A percentile compares a stretch with the other conserved stretches of the same genome.
phyloP scores from a whole-genome alignment of 2,797 vertebrate genomes.

The Astyanax mexicanus region DNA sequence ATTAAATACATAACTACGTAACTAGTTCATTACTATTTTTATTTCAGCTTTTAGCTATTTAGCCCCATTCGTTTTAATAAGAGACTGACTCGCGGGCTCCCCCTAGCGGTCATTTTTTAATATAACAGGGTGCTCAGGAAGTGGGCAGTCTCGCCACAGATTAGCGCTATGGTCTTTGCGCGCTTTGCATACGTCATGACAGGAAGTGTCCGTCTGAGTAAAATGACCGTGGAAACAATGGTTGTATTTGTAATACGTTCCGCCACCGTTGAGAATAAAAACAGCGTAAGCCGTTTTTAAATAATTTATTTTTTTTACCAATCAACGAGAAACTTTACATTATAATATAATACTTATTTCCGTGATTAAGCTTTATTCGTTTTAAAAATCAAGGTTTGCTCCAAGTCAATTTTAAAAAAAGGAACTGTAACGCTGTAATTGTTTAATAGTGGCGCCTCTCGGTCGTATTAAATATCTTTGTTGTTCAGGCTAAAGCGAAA shows the following conservation, averaged over 20 bases:
- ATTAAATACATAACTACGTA: too few relatives aligned
- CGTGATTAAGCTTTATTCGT: neutral
- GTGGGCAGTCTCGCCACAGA: too few relatives aligned
- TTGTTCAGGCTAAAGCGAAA: neutral
- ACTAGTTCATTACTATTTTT: too few relatives aligned
- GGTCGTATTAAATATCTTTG: neutral
- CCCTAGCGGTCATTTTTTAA: too few relatives aligned
- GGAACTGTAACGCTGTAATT: too few relatives aligned
- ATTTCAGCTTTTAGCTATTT: too few relatives aligned
- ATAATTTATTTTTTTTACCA: neutral
- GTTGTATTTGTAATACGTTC: slow-evolving; percentile 6
- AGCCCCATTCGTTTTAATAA: too few relatives aligned
- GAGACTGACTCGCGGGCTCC: too few relatives aligned
- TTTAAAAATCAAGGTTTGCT: neutral
- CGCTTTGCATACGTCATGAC: neutral
- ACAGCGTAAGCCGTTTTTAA: too few relatives aligned
- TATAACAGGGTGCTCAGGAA: too few relatives aligned
- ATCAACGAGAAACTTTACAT: neutral
- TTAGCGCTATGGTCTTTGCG: too few relatives aligned
- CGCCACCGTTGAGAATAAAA: neutral
- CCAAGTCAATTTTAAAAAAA: neutral
- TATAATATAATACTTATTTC: neutral
- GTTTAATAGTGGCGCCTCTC: neutral
- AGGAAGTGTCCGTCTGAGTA: neutral
- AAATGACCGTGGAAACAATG: slow-evolving; percentile 2